These are phyloP conservation scores for Cebus imitator DNA, from an alignment of 2,113 vertebrate species.

Conservation along the genomic window DNA sequence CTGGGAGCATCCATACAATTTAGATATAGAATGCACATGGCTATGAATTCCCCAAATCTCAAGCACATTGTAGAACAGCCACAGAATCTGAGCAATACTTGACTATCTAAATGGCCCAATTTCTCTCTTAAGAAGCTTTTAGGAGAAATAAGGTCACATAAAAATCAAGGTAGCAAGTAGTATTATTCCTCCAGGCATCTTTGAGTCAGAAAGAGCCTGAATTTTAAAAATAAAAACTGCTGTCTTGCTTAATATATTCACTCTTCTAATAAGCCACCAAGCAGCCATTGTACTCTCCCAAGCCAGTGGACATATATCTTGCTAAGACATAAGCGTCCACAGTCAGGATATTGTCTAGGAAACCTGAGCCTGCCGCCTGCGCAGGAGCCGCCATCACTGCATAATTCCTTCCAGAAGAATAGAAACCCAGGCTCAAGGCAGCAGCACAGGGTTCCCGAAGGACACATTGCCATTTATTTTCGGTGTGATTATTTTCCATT, in stretches of 20 bases:
- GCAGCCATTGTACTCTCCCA: not conserved
- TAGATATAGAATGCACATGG: not conserved
- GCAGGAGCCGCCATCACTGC: not conserved
- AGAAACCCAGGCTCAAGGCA: conserved; percentile 45
- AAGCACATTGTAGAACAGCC: not conserved
- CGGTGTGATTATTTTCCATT: conserved; percentile 61
- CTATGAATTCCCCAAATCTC: not conserved
- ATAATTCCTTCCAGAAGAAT: conserved; percentile 74
- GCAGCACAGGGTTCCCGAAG: not conserved
- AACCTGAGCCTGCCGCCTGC: conserved; percentile 63
- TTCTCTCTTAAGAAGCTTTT: conserved; percentile 6
- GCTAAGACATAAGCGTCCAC: conserved; percentile 29
- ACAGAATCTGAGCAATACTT: not conserved
- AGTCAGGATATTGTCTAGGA: conserved; percentile 73
- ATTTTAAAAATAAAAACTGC: conserved; percentile 66
- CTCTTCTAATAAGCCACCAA: conserved; percentile 53
- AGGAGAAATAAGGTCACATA: not conserved
- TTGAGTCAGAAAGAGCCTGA: conserved; percentile 36
- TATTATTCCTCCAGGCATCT: conserved; percentile 45
- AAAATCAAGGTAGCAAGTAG: conserved; percentile 38
- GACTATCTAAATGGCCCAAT: not conserved
- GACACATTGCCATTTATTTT: conserved; percentile 37
- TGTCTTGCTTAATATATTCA: conserved; percentile 50
- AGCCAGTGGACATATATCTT: conserved; percentile 48
- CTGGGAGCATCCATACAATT: not conserved